These are phyloP conservation scores for Echeneis naucrates DNA, from an alignment of 2,797 vertebrate genomes.

Conservation along the genomic window DNA sequence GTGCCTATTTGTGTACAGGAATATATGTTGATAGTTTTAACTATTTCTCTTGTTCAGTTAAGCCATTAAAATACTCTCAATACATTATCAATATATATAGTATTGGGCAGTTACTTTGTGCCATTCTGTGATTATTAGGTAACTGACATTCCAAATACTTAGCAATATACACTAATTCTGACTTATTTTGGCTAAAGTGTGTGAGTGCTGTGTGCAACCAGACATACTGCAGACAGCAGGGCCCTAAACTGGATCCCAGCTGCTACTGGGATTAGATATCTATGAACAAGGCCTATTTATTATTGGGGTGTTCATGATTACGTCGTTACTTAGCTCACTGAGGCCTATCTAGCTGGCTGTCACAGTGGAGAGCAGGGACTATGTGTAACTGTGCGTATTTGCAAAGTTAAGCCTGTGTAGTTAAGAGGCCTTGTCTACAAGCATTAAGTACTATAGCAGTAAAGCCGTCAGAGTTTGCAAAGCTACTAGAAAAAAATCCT, in stretches of 20 bases:
- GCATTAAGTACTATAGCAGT: conserved; percentile 37
- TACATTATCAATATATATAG: not conserved
- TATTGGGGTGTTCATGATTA: conserved; percentile 78
- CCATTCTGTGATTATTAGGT: not conserved
- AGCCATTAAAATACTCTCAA: not conserved
- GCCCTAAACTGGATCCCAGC: conserved; percentile 55
- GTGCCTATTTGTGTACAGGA: not conserved
- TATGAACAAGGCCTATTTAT: conserved; percentile 79
- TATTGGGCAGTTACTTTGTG: not conserved
- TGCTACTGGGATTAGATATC: conserved; percentile 76
- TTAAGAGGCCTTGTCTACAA: conserved; percentile 44
- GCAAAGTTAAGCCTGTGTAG: conserved; percentile 37
- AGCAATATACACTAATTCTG: not conserved
- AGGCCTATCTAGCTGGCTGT: conserved; percentile 60
- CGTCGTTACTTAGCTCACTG: conserved; percentile 77
- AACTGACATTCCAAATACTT: not conserved
- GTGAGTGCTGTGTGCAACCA: conserved; percentile 35
- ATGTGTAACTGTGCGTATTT: conserved; percentile 31
- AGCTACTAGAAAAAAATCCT: conserved; percentile 39
- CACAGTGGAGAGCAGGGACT: conserved; percentile 31
- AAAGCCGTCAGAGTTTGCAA: conserved; percentile 23
- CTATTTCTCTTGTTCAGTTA: too few species aligned
- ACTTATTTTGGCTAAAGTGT: conserved; percentile 16
- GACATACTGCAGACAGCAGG: conserved; percentile 29
- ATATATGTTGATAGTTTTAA: not conserved